phyloP scores from a whole-genome alignment of 2,113 vertebrate species.

The Elephantulus edwardii region DNA sequence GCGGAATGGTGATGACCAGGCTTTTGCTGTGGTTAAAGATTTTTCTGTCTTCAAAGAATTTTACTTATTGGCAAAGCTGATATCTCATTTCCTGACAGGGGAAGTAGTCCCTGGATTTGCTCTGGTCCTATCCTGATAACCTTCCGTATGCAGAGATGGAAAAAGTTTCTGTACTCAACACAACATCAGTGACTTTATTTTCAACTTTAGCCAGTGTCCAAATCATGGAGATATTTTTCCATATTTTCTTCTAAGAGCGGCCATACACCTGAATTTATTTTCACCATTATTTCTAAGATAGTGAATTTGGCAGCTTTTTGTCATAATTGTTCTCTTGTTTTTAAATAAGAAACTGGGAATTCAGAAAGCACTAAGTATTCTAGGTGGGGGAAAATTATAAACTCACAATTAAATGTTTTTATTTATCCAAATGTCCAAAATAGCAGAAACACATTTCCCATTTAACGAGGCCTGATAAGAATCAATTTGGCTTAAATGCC shows the following conservation, averaged over 20 bases:
- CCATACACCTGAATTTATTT: neutral
- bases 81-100: neutral
- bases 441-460: neutral
- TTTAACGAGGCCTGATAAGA: neutral
- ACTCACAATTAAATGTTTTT: too few species aligned
- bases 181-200: too few species aligned
- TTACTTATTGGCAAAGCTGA: neutral
- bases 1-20: too few species aligned
- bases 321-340: neutral
- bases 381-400: neutral
- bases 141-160: neutral
- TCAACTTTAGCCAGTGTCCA: neutral
- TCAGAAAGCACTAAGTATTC: slow-evolving; percentile 9
- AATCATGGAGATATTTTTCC: neutral
- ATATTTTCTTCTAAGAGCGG: slow-evolving; percentile 8
- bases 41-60: neutral
- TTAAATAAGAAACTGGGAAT: neutral
- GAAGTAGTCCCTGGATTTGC: neutral
- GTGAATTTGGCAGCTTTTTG: neutral
- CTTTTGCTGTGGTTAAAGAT: accelerated
- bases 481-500: too few species aligned
- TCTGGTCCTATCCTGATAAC: neutral
- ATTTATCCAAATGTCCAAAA: slow-evolving; percentile 15
- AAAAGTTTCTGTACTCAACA: neutral
- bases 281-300: neutral